Conservation (phyloP, 2,113 vertebrate species). For the Atlantisia rogersi region DNA sequence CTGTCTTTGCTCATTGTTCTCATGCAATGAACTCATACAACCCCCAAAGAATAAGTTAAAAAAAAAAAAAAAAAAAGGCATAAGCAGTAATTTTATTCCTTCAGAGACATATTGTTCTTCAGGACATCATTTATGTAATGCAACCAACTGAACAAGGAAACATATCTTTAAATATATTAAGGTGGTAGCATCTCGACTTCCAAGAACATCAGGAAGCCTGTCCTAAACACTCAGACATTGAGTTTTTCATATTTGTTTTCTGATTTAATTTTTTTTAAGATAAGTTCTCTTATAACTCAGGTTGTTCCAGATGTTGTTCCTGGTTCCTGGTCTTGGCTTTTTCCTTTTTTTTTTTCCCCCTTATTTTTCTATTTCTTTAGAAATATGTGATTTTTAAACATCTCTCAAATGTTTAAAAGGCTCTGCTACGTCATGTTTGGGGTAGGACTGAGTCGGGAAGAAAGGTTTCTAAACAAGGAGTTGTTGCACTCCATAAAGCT, state of each 20-base stretch:
- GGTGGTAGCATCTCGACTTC: not conserved
- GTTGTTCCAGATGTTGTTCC: rapidly evolving
- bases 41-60: not conserved
- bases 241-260: not conserved
- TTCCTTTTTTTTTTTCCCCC: not conserved
- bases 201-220: not conserved
- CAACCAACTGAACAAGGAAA: not conserved
- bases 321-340: rapidly evolving
- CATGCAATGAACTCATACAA: not conserved
- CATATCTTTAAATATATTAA: not conserved
- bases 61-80: rapidly evolving
- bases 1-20: not conserved
- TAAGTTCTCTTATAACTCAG: not conserved
- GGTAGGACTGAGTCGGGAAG: not conserved
- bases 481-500: not conserved
- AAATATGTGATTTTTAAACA: not conserved
- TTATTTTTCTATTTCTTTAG: not conserved
- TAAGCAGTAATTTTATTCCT: not conserved
- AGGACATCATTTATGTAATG: not conserved
- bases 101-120: not conserved
- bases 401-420: not conserved
- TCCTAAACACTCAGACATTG: not conserved
- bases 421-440: not conserved
- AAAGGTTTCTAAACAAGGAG: not conserved
- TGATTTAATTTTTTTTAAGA: not conserved